These are phyloP conservation scores for Drosophila nigricruria DNA, from an alignment of 2,888 invertebrate genomes.

Conservation along the genomic window DNA sequence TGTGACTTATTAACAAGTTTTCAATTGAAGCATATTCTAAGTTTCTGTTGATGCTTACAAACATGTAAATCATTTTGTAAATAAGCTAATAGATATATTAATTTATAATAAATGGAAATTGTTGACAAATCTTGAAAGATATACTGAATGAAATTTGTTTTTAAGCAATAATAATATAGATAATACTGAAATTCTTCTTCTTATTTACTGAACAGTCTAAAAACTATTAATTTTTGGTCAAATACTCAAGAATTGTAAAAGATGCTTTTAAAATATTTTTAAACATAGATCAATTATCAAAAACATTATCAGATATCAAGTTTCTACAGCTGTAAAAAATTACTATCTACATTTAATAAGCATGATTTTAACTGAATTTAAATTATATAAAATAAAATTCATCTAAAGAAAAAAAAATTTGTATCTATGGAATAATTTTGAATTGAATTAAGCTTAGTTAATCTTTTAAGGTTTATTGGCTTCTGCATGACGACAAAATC, in stretches of 20 bases:
- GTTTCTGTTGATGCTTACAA: too few species aligned
- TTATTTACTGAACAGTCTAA: not conserved
- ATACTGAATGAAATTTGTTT: too few species aligned
- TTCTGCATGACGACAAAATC: slow-evolving; percentile 1
- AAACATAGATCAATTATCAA: not conserved
- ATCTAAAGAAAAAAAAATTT: not conserved
- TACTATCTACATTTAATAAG: not conserved
- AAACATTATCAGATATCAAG: not conserved
- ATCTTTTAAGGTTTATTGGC: slow-evolving; percentile 16
- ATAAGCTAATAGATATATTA: too few species aligned
- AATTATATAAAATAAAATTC: not conserved
- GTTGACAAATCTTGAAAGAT: too few species aligned
- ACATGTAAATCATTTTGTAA: too few species aligned
- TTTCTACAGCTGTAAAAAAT: not conserved
- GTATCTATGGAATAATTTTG: not conserved
- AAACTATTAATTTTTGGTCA: not conserved
- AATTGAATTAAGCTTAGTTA: not conserved
- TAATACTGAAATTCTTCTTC: too few species aligned
- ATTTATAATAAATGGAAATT: too few species aligned
- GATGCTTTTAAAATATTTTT: not conserved
- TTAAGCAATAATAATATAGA: too few species aligned
- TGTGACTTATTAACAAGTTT: too few species aligned
- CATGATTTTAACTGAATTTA: not conserved
- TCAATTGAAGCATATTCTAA: not conserved
- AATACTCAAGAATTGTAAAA: not conserved